phyloP scores from a whole-genome alignment of 2,113 vertebrate species.

The Tragelaphus scriptus region DNA sequence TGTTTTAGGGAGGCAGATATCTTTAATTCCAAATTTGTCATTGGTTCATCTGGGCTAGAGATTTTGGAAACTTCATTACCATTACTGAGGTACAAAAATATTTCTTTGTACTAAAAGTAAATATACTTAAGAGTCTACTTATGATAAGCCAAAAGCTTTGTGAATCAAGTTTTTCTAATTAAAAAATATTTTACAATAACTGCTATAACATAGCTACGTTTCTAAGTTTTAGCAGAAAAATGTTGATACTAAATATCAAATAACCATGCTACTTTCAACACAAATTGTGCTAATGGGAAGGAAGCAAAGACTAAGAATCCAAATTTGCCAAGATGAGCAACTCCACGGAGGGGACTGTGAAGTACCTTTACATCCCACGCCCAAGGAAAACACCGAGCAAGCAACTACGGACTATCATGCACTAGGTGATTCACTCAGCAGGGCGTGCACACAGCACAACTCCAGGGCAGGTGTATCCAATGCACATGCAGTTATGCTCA shows the following conservation, averaged over 20 bases:
- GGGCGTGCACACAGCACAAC: not conserved
- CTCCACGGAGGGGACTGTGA: not conserved
- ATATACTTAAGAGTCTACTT: not conserved
- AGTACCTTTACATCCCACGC: not conserved
- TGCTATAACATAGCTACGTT: not conserved
- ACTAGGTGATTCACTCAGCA: not conserved
- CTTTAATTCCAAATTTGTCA: slow-evolving; percentile 89
- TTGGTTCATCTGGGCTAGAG: slow-evolving; percentile 90
- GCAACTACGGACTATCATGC: not conserved
- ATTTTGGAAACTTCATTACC: slow-evolving; percentile 54
- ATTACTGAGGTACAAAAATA: slow-evolving; percentile 38
- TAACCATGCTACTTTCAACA: not conserved
- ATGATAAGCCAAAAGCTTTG: not conserved
- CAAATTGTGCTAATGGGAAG: not conserved
- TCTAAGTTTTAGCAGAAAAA: not conserved
- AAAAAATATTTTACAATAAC: not conserved
- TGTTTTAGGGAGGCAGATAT: slow-evolving; percentile 93
- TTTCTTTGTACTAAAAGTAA: slow-evolving; percentile 27
- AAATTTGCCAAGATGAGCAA: not conserved
- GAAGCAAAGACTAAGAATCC: not conserved
- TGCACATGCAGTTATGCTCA: not conserved
- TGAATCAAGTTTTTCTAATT: not conserved
- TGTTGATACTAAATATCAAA: not conserved
- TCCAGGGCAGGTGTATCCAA: not conserved
- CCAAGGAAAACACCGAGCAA: not conserved